phyloP scores from a whole-genome alignment of 35 echinoderm and acorn worm species.

The Strongylocentrotus purpuratus region DNA sequence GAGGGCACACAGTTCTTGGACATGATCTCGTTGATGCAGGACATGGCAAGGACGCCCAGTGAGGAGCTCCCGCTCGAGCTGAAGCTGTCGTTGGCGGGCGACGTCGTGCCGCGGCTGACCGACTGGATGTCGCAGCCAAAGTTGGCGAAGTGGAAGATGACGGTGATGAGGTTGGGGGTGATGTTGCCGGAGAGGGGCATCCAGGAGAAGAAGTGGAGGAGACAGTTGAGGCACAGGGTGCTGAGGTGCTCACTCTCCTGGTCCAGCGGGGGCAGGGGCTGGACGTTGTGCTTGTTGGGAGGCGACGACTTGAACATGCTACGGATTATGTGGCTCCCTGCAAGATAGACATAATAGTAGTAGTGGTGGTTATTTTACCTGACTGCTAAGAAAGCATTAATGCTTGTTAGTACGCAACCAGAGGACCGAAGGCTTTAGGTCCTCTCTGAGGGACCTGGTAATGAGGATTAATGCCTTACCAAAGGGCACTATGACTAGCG shows the following conservation, averaged over 20 bases:
- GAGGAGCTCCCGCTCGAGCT: slow-evolving; percentile 92
- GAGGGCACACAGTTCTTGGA: slow-evolving; percentile 92
- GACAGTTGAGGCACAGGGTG: slow-evolving; percentile 73
- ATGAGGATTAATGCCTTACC: no score
- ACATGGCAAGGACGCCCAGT: slow-evolving; percentile 94
- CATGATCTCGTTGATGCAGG: slow-evolving; percentile 98
- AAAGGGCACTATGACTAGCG: no score
- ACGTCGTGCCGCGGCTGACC: slow-evolving; percentile 70
- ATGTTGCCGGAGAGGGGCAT: slow-evolving; percentile 90
- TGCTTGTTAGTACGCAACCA: no score
- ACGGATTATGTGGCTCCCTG: slow-evolving; percentile 89
- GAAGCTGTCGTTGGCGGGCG: slow-evolving; percentile 73
- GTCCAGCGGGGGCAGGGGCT: slow-evolving; percentile 88
- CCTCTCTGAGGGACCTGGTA: no score
- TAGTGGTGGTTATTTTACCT: no score
- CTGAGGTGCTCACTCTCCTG: slow-evolving; percentile 95
- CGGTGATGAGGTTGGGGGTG: slow-evolving; percentile 78
- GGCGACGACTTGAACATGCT: slow-evolving; percentile 93
- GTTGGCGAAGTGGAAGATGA: slow-evolving; percentile 98
- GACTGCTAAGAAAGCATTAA: no score
- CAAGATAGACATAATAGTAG: neutral
- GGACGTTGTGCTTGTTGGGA: slow-evolving; percentile 87
- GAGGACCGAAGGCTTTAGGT: no score
- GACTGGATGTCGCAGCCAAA: slow-evolving; percentile 98
- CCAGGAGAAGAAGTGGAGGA: slow-evolving; percentile 91